Evolutionary conservation across 1,140 invertebrate species (phyloP), one percentile per base, ranked within the genome.

Genomic region (Agrilus planipennis): DNA sequence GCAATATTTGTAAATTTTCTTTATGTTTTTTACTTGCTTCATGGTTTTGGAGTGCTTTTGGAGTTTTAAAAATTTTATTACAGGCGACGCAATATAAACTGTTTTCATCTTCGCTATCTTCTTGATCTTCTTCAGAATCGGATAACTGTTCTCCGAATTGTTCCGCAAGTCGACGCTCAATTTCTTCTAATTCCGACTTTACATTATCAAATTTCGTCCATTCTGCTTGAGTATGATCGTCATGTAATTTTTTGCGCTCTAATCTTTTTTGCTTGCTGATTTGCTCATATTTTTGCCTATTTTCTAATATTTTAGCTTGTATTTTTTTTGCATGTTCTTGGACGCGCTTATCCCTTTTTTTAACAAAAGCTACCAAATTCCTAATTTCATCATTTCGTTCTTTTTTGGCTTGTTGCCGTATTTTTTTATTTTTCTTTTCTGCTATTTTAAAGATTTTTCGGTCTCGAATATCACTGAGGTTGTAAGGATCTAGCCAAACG

Each of bases 341-440:
- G 0, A 96, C 85, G 51, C 94, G 67, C 58, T 84, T 89, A 60
- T 98, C 93, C 40, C 90, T 73, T 62, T 93, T 92, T 6, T 86
- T 73, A 0, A 97, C 82, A 71, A 92, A 97, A 23, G 78, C 79
- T 0, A 93, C 89, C 30, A 99, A 65, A 52, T 84, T 81, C 47
- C 85, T 71, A 0, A 90, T 79, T 68, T 95, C 84, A 55, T 97
- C 91, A 68, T 96, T 98, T 45, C 91, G 70, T 54, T 94, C 84
- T 54, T 86, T 89, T 44, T 77, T 83, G 2, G 89, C 92, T 53
- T 83, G 84, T 51, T 89, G 82, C 21, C 90, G 67, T 14, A 91
- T 67, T 67, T 96, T 98, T 57, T 93, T 94, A 63, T 98, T 97
- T 61, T 98, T 93, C 61, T 92, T 92, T 54, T 98, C 93, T 61